Evolutionary conservation across 2,797 vertebrate genomes (phyloP).

Genomic region (Ctenopoma multispine): DNA sequence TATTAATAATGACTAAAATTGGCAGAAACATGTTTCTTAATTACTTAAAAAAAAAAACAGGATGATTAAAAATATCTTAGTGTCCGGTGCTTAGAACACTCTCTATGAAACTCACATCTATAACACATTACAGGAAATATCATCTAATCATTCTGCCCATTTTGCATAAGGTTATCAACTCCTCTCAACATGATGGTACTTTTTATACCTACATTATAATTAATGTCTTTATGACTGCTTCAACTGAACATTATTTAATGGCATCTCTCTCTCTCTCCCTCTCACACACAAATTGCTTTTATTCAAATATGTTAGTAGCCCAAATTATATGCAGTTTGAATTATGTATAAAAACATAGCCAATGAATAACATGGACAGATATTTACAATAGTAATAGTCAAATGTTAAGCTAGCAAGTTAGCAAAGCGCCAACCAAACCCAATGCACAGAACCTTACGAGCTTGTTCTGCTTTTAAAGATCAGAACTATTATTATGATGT

Average conservation of each 20-base stretch:
- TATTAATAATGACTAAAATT: not conserved
- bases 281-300: not conserved
- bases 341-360: no score
- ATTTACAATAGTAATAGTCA: no score
- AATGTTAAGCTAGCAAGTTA: no score
- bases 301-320: not conserved
- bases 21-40: not conserved
- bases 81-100: not conserved
- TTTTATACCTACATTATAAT: not conserved
- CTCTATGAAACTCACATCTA: not conserved
- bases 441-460: no score
- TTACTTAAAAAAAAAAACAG: not conserved
- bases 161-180: constrained; percentile 10
- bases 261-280: not conserved
- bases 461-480: no score
- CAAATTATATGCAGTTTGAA: no score
- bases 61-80: not conserved
- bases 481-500: no score
- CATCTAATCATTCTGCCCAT: not conserved
- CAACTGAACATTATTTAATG: not conserved
- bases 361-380: no score
- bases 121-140: not conserved
- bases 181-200: not conserved
- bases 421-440: no score
- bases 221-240: constrained; percentile 7